These are phyloP conservation scores for Dinomys branickii DNA, from an alignment of 2,113 vertebrate genomes.

Conservation along the genomic window DNA sequence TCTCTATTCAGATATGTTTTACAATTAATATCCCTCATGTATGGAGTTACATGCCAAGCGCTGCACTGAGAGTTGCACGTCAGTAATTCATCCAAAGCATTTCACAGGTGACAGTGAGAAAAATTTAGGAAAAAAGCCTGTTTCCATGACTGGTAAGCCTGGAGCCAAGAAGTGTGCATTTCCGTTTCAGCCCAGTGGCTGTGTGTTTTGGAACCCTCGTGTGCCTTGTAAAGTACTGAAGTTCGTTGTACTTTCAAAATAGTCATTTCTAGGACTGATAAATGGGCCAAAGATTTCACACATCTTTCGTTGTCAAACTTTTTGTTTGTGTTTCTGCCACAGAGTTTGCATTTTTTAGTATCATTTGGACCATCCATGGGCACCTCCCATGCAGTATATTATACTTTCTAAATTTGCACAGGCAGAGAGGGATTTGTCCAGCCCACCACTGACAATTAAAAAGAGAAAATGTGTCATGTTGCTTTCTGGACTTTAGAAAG, in stretches of 20 bases:
- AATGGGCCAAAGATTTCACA: neutral
- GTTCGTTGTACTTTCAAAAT: neutral
- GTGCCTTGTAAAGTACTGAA: neutral
- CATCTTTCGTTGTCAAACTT: neutral
- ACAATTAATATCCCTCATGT: neutral
- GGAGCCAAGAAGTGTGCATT: neutral
- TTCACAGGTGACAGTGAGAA: neutral
- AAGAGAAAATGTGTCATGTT: neutral
- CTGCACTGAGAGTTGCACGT: neutral
- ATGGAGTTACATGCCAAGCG: neutral
- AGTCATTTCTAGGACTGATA: neutral
- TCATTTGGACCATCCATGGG: rapidly evolving
- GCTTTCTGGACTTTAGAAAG: neutral
- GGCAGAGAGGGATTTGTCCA: neutral
- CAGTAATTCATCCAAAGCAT: neutral
- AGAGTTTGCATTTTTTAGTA: neutral
- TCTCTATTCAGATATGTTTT: neutral
- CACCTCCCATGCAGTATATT: neutral
- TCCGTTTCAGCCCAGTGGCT: neutral
- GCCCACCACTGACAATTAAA: neutral
- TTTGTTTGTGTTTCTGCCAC: neutral
- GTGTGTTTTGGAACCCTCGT: neutral
- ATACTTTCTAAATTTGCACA: neutral
- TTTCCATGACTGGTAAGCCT: neutral
- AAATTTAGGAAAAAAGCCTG: neutral